Evolutionary conservation across 2,888 invertebrate species (phyloP).

Genomic region (Spilosoma lubricipeda): DNA sequence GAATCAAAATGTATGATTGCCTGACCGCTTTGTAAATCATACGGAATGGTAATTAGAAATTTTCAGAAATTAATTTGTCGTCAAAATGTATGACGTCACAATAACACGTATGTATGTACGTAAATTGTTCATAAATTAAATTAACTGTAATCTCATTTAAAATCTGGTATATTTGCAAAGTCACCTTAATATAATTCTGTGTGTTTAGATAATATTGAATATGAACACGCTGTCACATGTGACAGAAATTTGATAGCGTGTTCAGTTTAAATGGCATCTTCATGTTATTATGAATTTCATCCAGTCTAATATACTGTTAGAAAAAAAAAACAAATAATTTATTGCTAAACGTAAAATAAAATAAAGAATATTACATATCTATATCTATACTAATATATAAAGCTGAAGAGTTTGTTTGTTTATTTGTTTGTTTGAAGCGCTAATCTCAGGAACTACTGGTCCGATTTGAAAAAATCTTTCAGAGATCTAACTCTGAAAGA

Average conservation of each 20-base stretch:
- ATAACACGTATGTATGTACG: background rate
- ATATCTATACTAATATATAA: no score
- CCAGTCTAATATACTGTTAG: no score
- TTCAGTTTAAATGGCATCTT: background rate
- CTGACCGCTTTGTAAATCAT: constrained; percentile 46
- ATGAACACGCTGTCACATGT: background rate
- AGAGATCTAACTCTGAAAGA: no score
- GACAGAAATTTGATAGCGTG: background rate
- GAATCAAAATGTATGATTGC: constrained; percentile 42
- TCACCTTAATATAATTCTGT: background rate
- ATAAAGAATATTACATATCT: no score
- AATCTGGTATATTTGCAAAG: background rate
- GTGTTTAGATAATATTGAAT: background rate
- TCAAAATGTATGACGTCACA: constrained; percentile 20
- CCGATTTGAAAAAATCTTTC: no score
- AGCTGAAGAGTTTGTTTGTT: no score
- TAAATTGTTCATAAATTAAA: background rate
- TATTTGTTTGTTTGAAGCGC: no score
- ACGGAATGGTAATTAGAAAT: constrained; percentile 46
- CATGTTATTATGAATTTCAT: background rate
- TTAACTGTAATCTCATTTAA: background rate
- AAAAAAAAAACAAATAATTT: no score
- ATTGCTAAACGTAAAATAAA: no score
- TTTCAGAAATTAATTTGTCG: constrained; percentile 43
- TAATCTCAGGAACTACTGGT: no score